Evolutionary conservation across 2,888 invertebrate species (phyloP), one percentile per base, ranked within the genome.

Genomic region (Cyclophora albipunctata): DNA sequence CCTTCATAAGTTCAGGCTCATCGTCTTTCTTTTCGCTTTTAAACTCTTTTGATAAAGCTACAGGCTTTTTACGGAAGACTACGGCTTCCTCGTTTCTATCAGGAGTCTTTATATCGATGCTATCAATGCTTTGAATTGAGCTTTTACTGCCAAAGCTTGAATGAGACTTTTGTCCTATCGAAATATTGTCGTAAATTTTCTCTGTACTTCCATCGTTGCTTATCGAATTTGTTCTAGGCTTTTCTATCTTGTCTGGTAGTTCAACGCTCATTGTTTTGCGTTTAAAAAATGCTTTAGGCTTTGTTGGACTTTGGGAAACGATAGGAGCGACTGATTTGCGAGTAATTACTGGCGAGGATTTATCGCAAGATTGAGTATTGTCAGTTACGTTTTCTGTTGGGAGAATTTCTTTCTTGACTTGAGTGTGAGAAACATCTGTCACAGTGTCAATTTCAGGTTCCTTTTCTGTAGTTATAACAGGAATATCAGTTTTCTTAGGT

Each of bases 1-100:
- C 95, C 79, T 95, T 95, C 91, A 95, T 92, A 5, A 95, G 73
- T 76, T 95, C 95, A 0, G 95, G 94, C 71, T 94, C 93, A 40
- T 93, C 92, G 51, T 94, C 93, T 62, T 84, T 90, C 47, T 72
- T 81, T 44, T 81, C 81, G 35, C 77, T 76, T 52, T 80, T 82
- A 51, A 78, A 66, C 58, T 87, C 86, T 63, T 75, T 81, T 5
- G 79, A 69, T n/a, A 74, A 49, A 2, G 88, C 75, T 3, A 90
- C 69, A 0, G 91, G 89, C 65, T 91, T 92, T 62, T 90, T 90
- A 6, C 92, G 80, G 53, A 91, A 84, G 3, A 91, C 80, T 2
- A 91, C 91, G 0, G 79, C 73, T 51, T 88, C 88, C 7, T 89
- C 89, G 2, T 82, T 75, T 54, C 82, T 75, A 34, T 88, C 88